Evolutionary conservation across 2,888 invertebrate genomes (phyloP), one percentile per base, ranked within the genome.

Genomic region (Cataglyphis cursor): DNA sequence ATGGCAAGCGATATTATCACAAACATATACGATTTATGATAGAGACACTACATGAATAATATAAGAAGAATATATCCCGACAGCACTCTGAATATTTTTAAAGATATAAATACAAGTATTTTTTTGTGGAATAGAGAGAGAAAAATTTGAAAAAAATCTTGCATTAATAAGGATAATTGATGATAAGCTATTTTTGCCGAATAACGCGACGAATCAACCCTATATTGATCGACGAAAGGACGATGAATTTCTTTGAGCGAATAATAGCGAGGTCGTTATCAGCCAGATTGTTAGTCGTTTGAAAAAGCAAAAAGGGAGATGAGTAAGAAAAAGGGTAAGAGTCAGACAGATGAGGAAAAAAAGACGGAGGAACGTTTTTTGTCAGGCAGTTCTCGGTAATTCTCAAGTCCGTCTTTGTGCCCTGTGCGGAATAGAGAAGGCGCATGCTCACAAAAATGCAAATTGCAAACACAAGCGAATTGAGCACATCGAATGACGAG

Each of bases 341-440:
- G 54, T 31, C 51, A 24, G 28, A 83, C 35, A 81, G 75, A 51
- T 24, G 48, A 44, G n/a, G 62, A 66, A 75, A 35, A 59, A 76
- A 62, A 70, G 82, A 84, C 48, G 61, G 66, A 59, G 38, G 21
- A 83, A 86, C 81, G 83, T 80, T 90, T 90, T 82, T 80, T 83
- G 82, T 57, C 78, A 44, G n/a, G 61, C 48, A 86, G 88, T 89
- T 89, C 89, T 88, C 80, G 89, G 88, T 89, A 89, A 87, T 84
- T 86, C 90, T 91, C 90, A 91, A 92, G 92, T 91, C 90, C 76
- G 89, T 90, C 92, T 92, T 92, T 92, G 92, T 92, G 89, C 88
- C 89, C n/a, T 48, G n/a, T n/a, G 85, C 85, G 84, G 86, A 84
- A 84, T 89, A 88, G 87, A 73, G 84, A 87, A 87, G 88, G 85